phyloP scores from a whole-genome alignment of 2,888 invertebrate genomes.

The Punctoribates punctum region DNA sequence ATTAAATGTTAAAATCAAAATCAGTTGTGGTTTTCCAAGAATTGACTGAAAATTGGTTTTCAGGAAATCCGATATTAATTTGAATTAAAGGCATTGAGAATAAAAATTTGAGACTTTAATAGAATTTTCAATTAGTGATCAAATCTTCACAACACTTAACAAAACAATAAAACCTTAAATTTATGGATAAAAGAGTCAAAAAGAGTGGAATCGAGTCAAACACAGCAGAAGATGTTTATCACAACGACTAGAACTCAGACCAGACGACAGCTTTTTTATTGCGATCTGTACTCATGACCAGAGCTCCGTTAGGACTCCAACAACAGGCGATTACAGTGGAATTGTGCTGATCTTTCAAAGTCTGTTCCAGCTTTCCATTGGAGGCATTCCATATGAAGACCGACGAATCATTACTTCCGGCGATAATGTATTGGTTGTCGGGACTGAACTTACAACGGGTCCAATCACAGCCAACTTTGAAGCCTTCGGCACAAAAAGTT shows the following conservation, averaged over 20 bases:
- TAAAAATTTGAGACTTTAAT: neutral
- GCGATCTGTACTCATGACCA: conserved; percentile 76
- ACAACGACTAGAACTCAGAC: conserved; percentile 52
- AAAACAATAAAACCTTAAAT: neutral
- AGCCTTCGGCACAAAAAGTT: conserved; percentile 85
- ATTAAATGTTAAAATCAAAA: neutral
- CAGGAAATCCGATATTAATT: neutral
- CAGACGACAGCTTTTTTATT: conserved; percentile 76
- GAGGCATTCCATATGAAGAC: conserved; percentile 86
- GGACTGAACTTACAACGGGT: conserved; percentile 87
- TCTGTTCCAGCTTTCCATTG: conserved; percentile 68
- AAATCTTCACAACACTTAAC: conserved; percentile 23
- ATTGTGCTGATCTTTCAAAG: conserved; percentile 64
- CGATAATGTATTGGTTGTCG: conserved; percentile 79
- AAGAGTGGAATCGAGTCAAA: neutral
- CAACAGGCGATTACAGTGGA: conserved; percentile 75
- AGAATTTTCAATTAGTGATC: conserved; percentile 12
- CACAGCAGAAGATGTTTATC: neutral
- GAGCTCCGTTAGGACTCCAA: conserved; percentile 79
- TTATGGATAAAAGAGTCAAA: neutral
- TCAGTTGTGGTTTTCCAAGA: neutral
- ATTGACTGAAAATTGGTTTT: neutral
- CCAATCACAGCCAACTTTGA: conserved; percentile 94
- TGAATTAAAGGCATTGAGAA: neutral
- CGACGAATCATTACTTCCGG: conserved; percentile 86